Conservation (phyloP, 2,888 invertebrate genomes). For the Amblyjoppa fuscipennis region DNA sequence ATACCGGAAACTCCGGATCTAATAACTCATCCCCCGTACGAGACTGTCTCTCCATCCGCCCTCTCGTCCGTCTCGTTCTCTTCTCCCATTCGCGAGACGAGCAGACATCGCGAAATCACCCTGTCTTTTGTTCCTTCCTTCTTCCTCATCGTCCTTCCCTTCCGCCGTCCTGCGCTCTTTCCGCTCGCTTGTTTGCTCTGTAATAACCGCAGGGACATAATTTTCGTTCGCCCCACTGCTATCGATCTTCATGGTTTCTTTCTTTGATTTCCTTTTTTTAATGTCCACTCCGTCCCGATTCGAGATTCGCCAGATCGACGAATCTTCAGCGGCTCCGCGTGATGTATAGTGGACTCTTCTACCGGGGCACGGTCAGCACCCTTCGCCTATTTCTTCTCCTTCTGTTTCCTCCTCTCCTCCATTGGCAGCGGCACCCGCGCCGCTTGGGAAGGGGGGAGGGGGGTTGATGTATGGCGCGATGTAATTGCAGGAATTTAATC, state of each 20-base stretch:
- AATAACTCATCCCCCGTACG: slow-evolving; percentile 83
- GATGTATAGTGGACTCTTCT: slow-evolving; percentile 28
- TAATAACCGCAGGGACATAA: slow-evolving; percentile 33
- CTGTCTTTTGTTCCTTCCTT: slow-evolving; percentile 48
- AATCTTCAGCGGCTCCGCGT: slow-evolving; percentile 25
- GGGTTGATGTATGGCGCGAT: slow-evolving; percentile 80
- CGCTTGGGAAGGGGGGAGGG: not conserved
- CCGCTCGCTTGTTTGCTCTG: slow-evolving; percentile 25
- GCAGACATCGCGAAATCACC: slow-evolving; percentile 51
- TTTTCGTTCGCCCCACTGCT: slow-evolving; percentile 19
- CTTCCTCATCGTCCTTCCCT: slow-evolving; percentile 16
- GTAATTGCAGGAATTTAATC: slow-evolving; percentile 84
- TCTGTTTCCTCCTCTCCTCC: slow-evolving; percentile 34
- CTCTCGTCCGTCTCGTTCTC: slow-evolving; percentile 56
- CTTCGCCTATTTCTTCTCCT: slow-evolving; percentile 42
- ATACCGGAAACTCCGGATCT: slow-evolving; percentile 85
- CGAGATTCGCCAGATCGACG: slow-evolving; percentile 40
- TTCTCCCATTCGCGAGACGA: slow-evolving; percentile 44
- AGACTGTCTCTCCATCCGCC: slow-evolving; percentile 70
- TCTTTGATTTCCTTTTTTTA: slow-evolving; percentile 5
- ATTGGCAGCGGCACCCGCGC: slow-evolving; percentile 41
- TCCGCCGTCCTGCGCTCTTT: slow-evolving; percentile 10
- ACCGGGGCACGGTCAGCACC: slow-evolving; percentile 44
- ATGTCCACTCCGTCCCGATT: slow-evolving; percentile 4
- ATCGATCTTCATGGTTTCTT: not conserved